phyloP scores from a whole-genome alignment of 2,113 vertebrate genomes.

The Pantherophis guttatus region DNA sequence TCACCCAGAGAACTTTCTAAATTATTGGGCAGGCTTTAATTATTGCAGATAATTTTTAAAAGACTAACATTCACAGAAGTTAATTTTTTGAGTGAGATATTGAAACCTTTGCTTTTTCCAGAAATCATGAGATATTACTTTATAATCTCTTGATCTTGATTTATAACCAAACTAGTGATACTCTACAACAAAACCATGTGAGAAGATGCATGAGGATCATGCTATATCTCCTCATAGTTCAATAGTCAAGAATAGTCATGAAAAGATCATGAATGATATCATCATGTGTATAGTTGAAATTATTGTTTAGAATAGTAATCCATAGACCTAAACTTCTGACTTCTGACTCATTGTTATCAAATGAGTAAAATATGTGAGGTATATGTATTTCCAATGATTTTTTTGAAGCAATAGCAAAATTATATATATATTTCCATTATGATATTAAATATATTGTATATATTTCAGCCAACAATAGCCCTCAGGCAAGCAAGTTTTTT shows the following conservation, averaged over 20 bases:
- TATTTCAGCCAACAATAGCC: not conserved
- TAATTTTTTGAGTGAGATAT: too few species aligned
- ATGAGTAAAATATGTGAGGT: not conserved
- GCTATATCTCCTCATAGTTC: not conserved
- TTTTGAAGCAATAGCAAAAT: not conserved
- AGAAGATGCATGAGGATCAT: not conserved
- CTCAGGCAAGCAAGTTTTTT: not conserved
- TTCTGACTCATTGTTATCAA: not conserved
- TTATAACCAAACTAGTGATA: not conserved
- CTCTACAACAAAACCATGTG: not conserved
- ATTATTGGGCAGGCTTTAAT: too few species aligned
- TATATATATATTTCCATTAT: not conserved
- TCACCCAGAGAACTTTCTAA: too few species aligned
- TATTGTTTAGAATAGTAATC: not conserved
- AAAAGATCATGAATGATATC: not conserved
- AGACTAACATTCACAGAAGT: too few species aligned
- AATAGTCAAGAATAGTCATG: not conserved
- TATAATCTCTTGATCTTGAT: too few species aligned
- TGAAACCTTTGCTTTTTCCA: too few species aligned
- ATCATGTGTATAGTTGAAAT: not conserved
- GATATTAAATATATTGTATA: not conserved
- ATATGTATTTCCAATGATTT: not conserved
- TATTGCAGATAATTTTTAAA: too few species aligned
- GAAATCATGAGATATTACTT: too few species aligned
- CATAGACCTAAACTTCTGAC: not conserved